Evolutionary conservation across 2,113 vertebrate species (phyloP).

Genomic region (Argyrosomus japonicus): DNA sequence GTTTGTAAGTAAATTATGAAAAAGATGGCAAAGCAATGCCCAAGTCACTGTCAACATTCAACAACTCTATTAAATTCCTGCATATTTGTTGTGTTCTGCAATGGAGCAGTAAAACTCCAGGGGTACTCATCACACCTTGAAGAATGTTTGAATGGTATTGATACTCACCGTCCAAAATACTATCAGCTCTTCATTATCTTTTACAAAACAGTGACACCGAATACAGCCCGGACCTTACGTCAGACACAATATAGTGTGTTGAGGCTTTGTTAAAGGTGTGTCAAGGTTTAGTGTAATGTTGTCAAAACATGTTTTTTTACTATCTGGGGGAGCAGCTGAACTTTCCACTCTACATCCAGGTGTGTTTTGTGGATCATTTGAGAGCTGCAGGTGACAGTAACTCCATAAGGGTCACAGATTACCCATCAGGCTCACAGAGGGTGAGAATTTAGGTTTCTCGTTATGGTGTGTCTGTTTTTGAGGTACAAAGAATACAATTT

Average conservation of each 20-base stretch:
- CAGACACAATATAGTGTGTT: conserved; percentile 20
- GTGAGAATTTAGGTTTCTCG: background rate
- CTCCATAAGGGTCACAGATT: conserved; percentile 2
- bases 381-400: conserved; percentile 5
- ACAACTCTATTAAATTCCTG: background rate
- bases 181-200: background rate
- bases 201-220: conserved; percentile 15
- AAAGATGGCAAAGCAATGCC: background rate
- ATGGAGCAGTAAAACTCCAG: background rate
- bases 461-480: too few species aligned
- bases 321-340: conserved; percentile 42
- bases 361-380: conserved; percentile 7
- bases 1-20: background rate
- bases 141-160: background rate
- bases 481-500: too few species aligned
- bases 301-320: conserved; percentile 68
- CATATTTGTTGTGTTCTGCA: background rate
- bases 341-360: conserved; percentile 64
- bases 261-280: conserved; percentile 47
- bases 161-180: background rate
- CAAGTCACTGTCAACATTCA: background rate
- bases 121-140: background rate
- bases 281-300: conserved; percentile 65
- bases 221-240: conserved; percentile 3
- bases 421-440: background rate